phyloP scores from a whole-genome alignment of 2,888 invertebrate genomes.

The Meteorus colon region DNA sequence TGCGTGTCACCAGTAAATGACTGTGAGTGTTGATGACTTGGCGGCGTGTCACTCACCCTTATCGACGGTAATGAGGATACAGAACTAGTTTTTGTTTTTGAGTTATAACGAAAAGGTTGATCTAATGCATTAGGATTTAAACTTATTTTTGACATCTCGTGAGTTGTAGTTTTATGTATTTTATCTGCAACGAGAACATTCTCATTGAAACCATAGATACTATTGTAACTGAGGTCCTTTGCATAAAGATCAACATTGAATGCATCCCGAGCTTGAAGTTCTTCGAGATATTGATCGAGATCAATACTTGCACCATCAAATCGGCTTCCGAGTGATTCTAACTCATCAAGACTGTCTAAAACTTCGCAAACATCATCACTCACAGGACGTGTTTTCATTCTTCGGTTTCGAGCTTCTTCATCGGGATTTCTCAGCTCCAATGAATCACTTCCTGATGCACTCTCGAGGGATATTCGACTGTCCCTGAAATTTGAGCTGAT shows the following conservation, averaged over 20 bases:
- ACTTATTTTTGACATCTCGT: slow-evolving; percentile 55
- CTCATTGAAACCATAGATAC: slow-evolving; percentile 67
- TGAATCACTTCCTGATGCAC: slow-evolving; percentile 73
- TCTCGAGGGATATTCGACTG: slow-evolving; percentile 65
- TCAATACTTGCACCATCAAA: slow-evolving; percentile 78
- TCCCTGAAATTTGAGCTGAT: slow-evolving; percentile 64
- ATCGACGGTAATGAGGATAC: slow-evolving; percentile 69
- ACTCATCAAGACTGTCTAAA: slow-evolving; percentile 78
- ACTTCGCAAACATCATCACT: slow-evolving; percentile 79
- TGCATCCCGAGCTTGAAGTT: slow-evolving; percentile 77
- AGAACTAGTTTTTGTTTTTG: slow-evolving; percentile 65
- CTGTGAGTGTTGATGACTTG: slow-evolving; percentile 68
- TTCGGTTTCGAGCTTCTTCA: slow-evolving; percentile 76
- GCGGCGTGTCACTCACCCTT: slow-evolving; percentile 66
- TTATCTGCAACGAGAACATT: slow-evolving; percentile 62
- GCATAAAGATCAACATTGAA: slow-evolving; percentile 70
- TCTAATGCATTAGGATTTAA: slow-evolving; percentile 54
- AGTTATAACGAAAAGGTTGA: slow-evolving; percentile 59
- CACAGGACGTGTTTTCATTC: slow-evolving; percentile 82
- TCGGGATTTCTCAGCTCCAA: slow-evolving; percentile 76
- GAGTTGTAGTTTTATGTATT: slow-evolving; percentile 60
- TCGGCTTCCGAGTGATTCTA: slow-evolving; percentile 77
- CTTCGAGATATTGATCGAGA: slow-evolving; percentile 81
- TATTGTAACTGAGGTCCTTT: slow-evolving; percentile 67
- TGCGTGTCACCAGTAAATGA: slow-evolving; percentile 69